phyloP scores from a whole-genome alignment of 2,888 invertebrate species.

The Sphaeridia pumilis region DNA sequence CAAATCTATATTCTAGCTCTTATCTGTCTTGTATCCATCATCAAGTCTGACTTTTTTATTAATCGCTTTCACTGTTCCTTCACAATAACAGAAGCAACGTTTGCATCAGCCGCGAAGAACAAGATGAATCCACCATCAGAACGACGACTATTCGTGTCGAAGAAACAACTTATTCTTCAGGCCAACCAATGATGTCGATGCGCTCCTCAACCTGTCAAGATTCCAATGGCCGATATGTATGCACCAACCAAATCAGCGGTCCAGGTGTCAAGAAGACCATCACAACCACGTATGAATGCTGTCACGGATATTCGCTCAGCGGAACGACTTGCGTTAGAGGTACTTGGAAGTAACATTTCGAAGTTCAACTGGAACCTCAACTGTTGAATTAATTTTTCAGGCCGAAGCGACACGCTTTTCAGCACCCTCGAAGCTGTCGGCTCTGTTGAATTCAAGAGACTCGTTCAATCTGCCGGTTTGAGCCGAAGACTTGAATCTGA shows the following conservation, averaged over 20 bases:
- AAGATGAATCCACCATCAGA: conserved; percentile 35
- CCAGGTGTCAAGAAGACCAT: conserved; percentile 47
- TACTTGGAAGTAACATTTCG: neutral
- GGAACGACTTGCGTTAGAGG: neutral
- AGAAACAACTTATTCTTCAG: conserved; percentile 17
- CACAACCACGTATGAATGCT: conserved; percentile 54
- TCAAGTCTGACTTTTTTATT: too few relatives aligned
- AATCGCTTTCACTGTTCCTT: too few relatives aligned
- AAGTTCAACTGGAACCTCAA: too few relatives aligned
- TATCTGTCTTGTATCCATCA: neutral
- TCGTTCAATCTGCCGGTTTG: conserved; percentile 46
- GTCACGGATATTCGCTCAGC: conserved; percentile 50
- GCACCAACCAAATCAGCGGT: conserved; percentile 44
- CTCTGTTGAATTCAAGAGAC: conserved; percentile 48
- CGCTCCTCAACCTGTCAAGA: conserved; percentile 44
- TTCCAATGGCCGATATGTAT: conserved; percentile 44
- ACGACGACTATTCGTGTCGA: too few relatives aligned
- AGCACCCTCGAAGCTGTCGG: conserved; percentile 49
- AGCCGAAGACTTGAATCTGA: conserved; percentile 43
- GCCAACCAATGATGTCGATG: conserved; percentile 24
- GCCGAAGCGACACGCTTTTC: conserved; percentile 48
- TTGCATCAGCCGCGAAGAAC: conserved; percentile 50
- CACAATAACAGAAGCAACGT: too few relatives aligned
- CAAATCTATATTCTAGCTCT: neutral
- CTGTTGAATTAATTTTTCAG: conserved; percentile 36